phyloP scores from a whole-genome alignment of 2,113 vertebrate species.

The Echinops telfairi region DNA sequence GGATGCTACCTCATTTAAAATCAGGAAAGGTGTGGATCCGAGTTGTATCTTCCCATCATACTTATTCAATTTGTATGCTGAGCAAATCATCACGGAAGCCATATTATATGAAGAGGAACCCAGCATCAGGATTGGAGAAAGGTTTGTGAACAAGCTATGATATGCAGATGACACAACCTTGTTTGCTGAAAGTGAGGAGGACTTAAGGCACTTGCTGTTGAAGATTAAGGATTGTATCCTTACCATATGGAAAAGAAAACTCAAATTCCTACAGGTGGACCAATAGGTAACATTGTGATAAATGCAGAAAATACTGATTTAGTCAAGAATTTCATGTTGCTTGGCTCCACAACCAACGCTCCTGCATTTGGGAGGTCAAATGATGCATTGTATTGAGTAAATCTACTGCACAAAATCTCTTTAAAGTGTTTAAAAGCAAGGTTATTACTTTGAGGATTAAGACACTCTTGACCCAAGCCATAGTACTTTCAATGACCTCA shows the following conservation, averaged over 20 bases:
- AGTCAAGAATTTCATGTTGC: background rate
- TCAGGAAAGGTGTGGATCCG: too few relatives aligned
- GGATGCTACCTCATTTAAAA: too few relatives aligned
- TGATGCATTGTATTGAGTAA: background rate
- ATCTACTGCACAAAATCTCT: background rate
- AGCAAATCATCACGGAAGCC: too few relatives aligned
- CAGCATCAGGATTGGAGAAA: too few relatives aligned
- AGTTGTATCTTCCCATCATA: too few relatives aligned
- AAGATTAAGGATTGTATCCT: too few relatives aligned
- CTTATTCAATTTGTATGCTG: too few relatives aligned
- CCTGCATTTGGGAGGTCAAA: background rate
- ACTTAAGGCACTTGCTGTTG: too few relatives aligned
- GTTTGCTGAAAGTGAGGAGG: too few relatives aligned
- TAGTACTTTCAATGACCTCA: background rate
- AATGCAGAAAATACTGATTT: background rate
- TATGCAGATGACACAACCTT: too few relatives aligned
- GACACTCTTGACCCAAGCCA: background rate
- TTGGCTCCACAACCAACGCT: background rate
- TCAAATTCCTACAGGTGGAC: background rate
- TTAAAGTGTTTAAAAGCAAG: background rate
- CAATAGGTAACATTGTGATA: background rate
- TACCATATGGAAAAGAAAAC: background rate
- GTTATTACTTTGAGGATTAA: background rate
- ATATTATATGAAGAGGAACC: too few relatives aligned
- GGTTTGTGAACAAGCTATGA: too few relatives aligned